A percentile compares a stretch with the other conserved stretches of the same genome.
phyloP scores from a whole-genome alignment of 1,140 invertebrate genomes.

The Halesus radiatus region DNA sequence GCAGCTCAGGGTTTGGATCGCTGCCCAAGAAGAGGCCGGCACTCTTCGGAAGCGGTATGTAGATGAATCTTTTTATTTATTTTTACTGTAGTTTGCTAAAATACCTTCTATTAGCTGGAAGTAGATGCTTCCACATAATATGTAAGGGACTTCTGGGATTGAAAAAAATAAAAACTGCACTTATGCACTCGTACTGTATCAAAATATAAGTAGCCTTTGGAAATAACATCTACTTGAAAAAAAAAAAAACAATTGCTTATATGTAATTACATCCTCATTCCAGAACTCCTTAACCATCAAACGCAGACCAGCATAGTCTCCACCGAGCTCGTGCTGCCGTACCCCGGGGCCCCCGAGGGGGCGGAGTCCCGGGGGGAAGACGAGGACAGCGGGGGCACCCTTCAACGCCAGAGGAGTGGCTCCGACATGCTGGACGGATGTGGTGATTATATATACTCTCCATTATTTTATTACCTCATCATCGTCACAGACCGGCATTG shows the following conservation, averaged over 20 bases:
- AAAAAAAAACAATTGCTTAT: background rate
- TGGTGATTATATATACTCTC: constrained; percentile 9
- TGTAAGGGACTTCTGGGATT: no score
- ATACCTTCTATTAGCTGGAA: no score
- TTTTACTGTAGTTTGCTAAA: no score
- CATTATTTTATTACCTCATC: no score
- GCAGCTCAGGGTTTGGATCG: constrained; percentile 86
- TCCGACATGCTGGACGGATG: constrained; percentile 55
- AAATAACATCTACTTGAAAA: no score
- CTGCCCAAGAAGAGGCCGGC: constrained; percentile 82
- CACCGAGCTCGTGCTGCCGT: constrained; percentile 58
- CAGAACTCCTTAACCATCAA: constrained; percentile 64
- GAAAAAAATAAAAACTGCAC: no score
- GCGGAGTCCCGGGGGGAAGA: background rate
- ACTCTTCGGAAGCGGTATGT: constrained; percentile 68
- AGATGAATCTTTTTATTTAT: background rate
- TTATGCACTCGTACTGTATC: no score
- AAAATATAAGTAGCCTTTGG: no score
- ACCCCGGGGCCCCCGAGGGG: constrained; percentile 8
- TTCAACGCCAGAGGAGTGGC: constrained; percentile 53
- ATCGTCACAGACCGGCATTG: no score
- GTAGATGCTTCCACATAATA: no score
- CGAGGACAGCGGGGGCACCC: constrained; percentile 41
- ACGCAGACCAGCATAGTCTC: constrained; percentile 60
- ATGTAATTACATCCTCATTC: constrained; percentile 32